phyloP scores from a whole-genome alignment of 1,140 invertebrate species.

The Zaprionus ornatus region DNA sequence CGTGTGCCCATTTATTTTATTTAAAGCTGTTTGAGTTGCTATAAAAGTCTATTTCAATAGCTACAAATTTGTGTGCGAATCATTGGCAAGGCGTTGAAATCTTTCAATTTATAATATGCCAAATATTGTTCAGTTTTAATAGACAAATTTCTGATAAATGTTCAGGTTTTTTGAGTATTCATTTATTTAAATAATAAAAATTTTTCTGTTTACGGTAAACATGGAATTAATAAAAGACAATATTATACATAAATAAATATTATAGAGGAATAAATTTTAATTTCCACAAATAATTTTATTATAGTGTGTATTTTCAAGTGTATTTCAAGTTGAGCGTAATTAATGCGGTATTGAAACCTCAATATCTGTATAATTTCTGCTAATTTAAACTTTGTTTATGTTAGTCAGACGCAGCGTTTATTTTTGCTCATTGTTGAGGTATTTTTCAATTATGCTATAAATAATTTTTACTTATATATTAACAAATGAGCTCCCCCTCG shows the following conservation, averaged over 20 bases:
- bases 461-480: conserved; percentile 48
- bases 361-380: background rate
- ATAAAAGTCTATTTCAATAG: background rate
- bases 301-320: background rate
- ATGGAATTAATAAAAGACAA: no score
- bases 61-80: background rate
- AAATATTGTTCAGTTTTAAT: background rate
- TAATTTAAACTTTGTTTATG: conserved; percentile 18
- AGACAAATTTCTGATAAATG: background rate
- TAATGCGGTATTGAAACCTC: background rate
- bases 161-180: background rate
- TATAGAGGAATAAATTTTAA: no score
- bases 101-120: background rate
- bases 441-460: conserved; percentile 63
- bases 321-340: background rate
- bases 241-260: no score
- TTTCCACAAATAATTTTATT: no score
- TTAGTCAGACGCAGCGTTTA: background rate
- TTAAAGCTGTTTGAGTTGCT: background rate
- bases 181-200: no score
- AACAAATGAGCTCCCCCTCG: conserved; percentile 54
- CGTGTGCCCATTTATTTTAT: conserved; percentile 3
- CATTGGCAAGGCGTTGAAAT: background rate
- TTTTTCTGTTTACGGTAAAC: no score
- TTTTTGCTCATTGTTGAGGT: conserved; percentile 35